A percentile compares a stretch with the other conserved stretches of the same genome.
Conservation (phyloP, 2,888 invertebrate genomes). For the Andrena haemorrhoa region DNA sequence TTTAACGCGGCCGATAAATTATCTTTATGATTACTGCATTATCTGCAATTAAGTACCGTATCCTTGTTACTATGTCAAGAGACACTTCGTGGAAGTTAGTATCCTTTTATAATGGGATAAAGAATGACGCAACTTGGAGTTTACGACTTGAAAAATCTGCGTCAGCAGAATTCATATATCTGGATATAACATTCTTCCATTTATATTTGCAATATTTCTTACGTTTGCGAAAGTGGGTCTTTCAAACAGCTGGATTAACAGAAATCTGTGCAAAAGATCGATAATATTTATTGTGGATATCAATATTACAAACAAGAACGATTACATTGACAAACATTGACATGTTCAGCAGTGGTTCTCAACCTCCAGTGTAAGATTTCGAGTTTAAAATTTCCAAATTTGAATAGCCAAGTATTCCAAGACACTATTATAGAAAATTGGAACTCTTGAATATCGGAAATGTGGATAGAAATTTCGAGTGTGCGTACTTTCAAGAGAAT, state of each 20-base stretch:
- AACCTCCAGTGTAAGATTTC: not conserved
- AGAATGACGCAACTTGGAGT: not conserved
- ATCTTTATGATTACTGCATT: not conserved
- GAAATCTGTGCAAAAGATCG: conserved; percentile 7
- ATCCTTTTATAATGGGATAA: not conserved
- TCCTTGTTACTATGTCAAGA: not conserved
- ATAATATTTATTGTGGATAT: conserved; percentile 23
- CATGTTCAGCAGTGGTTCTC: not conserved
- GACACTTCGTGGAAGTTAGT: not conserved
- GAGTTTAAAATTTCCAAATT: not conserved
- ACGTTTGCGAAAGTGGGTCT: not conserved
- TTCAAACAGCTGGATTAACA: not conserved
- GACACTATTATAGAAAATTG: not conserved
- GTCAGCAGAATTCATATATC: not conserved
- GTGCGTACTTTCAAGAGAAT: not conserved
- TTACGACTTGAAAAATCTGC: not conserved
- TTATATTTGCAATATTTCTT: not conserved
- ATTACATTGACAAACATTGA: conserved; percentile 5
- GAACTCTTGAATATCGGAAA: not conserved
- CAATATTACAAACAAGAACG: not conserved
- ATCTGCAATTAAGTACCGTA: conserved; percentile 2
- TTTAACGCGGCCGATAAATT: not conserved
- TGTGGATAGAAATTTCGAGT: not conserved
- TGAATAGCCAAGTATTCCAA: not conserved
- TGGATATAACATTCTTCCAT: too few relatives aligned